Base-by-base conservation (phyloP, 2,888 invertebrate genomes). In the Hyposoter dolosus region DNA sequence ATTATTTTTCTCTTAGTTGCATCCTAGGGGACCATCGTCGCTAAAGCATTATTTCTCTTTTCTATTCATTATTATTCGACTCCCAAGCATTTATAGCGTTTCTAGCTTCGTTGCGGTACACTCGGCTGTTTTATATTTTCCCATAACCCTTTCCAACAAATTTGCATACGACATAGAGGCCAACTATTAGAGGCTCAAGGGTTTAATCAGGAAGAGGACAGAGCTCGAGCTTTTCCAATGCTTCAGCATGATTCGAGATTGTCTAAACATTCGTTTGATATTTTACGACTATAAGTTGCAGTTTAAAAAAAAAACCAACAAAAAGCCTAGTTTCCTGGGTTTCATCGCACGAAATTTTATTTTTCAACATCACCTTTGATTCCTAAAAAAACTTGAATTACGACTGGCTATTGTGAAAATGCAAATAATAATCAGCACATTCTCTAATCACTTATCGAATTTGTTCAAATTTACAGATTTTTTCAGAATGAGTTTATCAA, bases 81-180 rank as follows among this genome's bases (percentile, higher is more conserved):
- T 84, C 86, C 86, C 84, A 78, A 82, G 69, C 75, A 78, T 84
- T 84, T 84, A 77, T 83, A 68, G 84, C 78, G 75, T 78, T 82
- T 75, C 71, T 60, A 60, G 56, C 50, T 81, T 63, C 72, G 72
- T 77, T 43, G 72, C 76, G 71, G 69, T 78, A 60, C 66, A 47
- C 56, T 60, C 77, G 85, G 80, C 83, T 85, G 65, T 86, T 86
- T 78, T 83, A 53, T 80, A 88, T 83, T 88, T 89, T 91, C 91
- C 88, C 90, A 90, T 89, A 88, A 84, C 89, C 89, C 88, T 89
- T 88, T 66, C 40, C 43, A 60, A 53, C 71, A 87, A 75, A 92
- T 92, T 92, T 92, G 90, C 92, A 91, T 91, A 90, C 84, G 50
- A 69, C 79, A 32, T 28, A 47, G 12, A 50, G 23, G 47, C 43